Conservation (phyloP, 1,140 invertebrate genomes). For the Nasonia vitripennis region DNA sequence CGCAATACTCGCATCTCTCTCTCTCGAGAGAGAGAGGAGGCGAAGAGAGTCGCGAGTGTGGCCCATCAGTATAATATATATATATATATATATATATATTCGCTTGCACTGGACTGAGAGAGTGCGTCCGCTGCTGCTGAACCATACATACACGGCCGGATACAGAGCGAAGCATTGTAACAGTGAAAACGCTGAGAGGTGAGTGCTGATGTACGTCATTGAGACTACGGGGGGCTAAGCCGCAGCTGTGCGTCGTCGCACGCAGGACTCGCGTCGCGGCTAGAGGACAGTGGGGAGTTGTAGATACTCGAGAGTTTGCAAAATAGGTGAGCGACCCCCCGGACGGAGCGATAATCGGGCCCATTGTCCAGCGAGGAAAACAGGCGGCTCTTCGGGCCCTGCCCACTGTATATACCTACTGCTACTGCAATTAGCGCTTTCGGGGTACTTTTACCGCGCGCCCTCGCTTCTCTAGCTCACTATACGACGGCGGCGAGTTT, state of each 20-base stretch:
- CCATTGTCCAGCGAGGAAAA: conserved; percentile 44
- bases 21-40: too few species aligned
- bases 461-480: too few species aligned
- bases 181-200: too few species aligned
- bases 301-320: neutral
- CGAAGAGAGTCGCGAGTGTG: neutral
- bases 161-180: too few species aligned
- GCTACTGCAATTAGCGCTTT: conserved; percentile 19
- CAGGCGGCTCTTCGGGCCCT: conserved; percentile 14
- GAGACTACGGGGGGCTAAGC: neutral
- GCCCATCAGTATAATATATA: too few species aligned
- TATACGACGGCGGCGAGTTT: neutral
- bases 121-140: too few species aligned
- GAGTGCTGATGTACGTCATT: neutral
- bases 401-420: neutral
- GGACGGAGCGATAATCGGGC: conserved; percentile 36
- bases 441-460: neutral
- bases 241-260: neutral
- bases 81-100: too few species aligned
- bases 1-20: too few species aligned
- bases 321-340: conserved; percentile 24
- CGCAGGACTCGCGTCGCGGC: neutral
- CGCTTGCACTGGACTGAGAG: too few species aligned
- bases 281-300: too few species aligned
- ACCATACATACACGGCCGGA: too few species aligned